Base-by-base conservation (phyloP, 2,888 invertebrate species). In the Lumbricus terrestris region DNA sequence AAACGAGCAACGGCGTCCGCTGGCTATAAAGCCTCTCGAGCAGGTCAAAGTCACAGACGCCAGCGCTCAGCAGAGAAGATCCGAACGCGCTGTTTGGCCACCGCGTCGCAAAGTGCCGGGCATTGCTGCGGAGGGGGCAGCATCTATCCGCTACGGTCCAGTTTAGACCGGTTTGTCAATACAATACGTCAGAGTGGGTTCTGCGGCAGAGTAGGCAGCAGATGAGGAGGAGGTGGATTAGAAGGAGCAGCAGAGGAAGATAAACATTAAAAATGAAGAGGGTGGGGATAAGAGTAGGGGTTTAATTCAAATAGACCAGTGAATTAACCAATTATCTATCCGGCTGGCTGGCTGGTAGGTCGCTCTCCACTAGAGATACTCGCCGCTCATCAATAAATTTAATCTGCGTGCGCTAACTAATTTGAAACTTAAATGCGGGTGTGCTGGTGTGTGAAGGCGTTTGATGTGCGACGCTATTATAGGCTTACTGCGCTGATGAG, bases 81-180 rank as follows among this genome's bases (percentile, higher is more conserved):
- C 69, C 16, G 0, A 69, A 69, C 29, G 69, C 69, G n/a, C n/a
- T 13, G 29, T 0, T n/a, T 8, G 69, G n/a, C 8, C 69, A n/a
- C 69, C n/a, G 69, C 69, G 69, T n/a, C 69, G 69, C 29, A 29
- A 54, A n/a, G 69, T n/a, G 69, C 69, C n/a, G 5, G n/a, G 29
- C 69, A 5, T 69, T 69, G 69, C 0, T 69, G 47, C 8, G 69
- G 29, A 2, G 47, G 18, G 47, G 47, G 47, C 18, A 47, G 20
- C 47, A 40, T 13, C 47, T 23, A 16, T 8, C 69, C 69, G 69
- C 69, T 69, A 69, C 4, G n/a, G 69, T n/a, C 69, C 69, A 69
- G 69, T 69, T 69, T 69, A 69, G 69, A 69, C 69, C 69, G 69
- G 69, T 69, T 69, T 69, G 69, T n/a, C n/a, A 69, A 69, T 69